Percentiles rank a stretch among this genome's conserved stretches.
These are phyloP conservation scores for Campylorhamphus procurvoides DNA, from an alignment of 2,113 vertebrate genomes.

Conservation along the genomic window DNA sequence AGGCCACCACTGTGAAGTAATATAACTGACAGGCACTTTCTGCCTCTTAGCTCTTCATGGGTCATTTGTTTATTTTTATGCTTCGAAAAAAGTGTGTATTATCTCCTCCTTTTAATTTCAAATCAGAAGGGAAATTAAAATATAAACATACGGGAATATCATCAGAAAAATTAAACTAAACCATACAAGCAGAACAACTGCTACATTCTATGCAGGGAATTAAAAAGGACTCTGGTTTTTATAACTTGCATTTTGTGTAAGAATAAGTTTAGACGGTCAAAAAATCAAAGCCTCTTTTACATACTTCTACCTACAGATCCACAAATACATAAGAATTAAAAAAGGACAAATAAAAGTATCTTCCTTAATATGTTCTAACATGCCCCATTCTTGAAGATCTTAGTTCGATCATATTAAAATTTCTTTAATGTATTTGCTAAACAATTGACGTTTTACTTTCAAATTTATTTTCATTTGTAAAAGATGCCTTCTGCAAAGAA, in stretches of 20 bases:
- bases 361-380: background rate
- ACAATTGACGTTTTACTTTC: background rate
- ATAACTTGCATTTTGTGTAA: background rate
- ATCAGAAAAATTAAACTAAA: conserved; percentile 11
- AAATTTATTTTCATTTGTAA: background rate
- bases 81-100: conserved; percentile 71
- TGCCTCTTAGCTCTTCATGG: conserved; percentile 85
- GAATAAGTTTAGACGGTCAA: background rate
- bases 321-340: background rate
- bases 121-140: conserved; percentile 40
- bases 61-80: conserved; percentile 81
- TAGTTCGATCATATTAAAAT: background rate
- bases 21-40: conserved; percentile 93
- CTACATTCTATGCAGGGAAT: background rate
- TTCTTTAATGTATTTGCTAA: background rate
- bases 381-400: background rate
- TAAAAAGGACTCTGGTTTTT: background rate
- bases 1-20: conserved; percentile 85
- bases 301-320: background rate
- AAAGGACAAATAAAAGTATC: background rate
- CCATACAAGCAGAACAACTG: background rate
- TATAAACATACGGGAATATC: background rate
- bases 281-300: background rate
- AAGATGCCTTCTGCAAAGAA: background rate
- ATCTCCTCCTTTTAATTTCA: conserved; percentile 65